These are phyloP conservation scores for Drosophila mettleri DNA, from an alignment of 2,888 invertebrate species.

Conservation along the genomic window DNA sequence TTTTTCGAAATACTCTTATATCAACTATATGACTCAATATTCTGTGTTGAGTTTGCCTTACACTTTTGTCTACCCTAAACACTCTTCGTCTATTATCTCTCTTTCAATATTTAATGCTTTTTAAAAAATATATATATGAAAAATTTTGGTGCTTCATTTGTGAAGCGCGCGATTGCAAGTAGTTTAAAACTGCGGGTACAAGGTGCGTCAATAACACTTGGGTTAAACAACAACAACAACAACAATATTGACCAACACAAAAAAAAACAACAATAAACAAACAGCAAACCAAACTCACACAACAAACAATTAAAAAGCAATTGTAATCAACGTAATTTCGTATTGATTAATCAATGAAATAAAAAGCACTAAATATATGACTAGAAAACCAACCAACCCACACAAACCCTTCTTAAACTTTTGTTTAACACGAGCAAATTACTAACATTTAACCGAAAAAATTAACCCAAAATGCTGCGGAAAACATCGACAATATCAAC, in stretches of 20 bases:
- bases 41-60: slow-evolving; percentile 18
- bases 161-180: slow-evolving; percentile 38
- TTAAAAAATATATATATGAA: slow-evolving; percentile 36
- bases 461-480: slow-evolving; percentile 69
- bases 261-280: slow-evolving; percentile 46
- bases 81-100: slow-evolving; percentile 28
- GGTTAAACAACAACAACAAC: slow-evolving; percentile 46
- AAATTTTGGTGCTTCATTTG: slow-evolving; percentile 31
- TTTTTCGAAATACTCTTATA: slow-evolving; percentile 34
- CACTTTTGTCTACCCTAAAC: slow-evolving; percentile 18
- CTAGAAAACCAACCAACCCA: slow-evolving; percentile 17
- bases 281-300: slow-evolving; percentile 52
- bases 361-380: slow-evolving; percentile 83
- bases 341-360: slow-evolving; percentile 76
- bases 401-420: slow-evolving; percentile 37
- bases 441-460: slow-evolving; percentile 82
- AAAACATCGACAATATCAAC: slow-evolving; percentile 38
- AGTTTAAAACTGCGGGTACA: slow-evolving; percentile 62
- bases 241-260: slow-evolving; percentile 64
- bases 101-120: slow-evolving; percentile 61
- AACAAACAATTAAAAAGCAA: slow-evolving; percentile 73
- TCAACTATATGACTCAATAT: slow-evolving; percentile 16
- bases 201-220: slow-evolving; percentile 79
- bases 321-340: slow-evolving; percentile 69
- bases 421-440: slow-evolving; percentile 74